These are phyloP conservation scores for Scolanthus callimorphus DNA, from an alignment of 92 coral and sea anemone genomes.

Conservation along the genomic window DNA sequence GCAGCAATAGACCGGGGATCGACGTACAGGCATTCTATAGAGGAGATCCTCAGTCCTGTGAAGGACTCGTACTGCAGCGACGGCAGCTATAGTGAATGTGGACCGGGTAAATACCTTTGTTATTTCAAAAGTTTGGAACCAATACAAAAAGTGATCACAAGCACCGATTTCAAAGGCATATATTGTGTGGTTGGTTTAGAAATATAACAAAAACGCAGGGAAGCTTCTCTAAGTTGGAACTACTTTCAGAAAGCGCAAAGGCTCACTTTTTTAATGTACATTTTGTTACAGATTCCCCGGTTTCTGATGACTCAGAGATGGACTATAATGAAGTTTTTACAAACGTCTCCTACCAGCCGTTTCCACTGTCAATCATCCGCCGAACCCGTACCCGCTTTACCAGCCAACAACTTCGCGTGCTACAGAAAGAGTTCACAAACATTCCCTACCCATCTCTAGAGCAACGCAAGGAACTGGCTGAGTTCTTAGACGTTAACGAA, in stretches of 20 bases:
- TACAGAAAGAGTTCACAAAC: conserved; percentile 36
- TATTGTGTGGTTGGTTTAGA: no score
- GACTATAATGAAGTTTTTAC: not conserved
- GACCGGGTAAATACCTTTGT: no score
- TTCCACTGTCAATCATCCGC: not conserved
- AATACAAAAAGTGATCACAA: no score
- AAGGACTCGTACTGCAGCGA: no score
- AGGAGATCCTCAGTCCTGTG: conserved; percentile 6
- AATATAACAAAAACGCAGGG: no score
- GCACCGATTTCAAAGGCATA: no score
- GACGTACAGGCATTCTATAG: conserved; percentile 23
- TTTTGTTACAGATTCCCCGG: no score
- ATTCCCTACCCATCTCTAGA: conserved; percentile 56
- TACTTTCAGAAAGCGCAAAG: no score
- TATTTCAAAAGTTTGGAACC: no score
- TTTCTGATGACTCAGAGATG: not conserved
- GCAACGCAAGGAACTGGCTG: conserved; percentile 36
- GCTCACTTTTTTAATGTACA: no score
- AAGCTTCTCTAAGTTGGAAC: no score
- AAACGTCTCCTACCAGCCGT: not conserved
- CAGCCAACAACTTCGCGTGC: conserved; percentile 28
- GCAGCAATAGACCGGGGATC: not conserved
- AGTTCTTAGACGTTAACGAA: conserved; percentile 32
- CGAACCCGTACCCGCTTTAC: conserved; percentile 51
- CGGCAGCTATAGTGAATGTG: no score